phyloP scores from a whole-genome alignment of 2,888 invertebrate species.

The Platerodrilus igneus region DNA sequence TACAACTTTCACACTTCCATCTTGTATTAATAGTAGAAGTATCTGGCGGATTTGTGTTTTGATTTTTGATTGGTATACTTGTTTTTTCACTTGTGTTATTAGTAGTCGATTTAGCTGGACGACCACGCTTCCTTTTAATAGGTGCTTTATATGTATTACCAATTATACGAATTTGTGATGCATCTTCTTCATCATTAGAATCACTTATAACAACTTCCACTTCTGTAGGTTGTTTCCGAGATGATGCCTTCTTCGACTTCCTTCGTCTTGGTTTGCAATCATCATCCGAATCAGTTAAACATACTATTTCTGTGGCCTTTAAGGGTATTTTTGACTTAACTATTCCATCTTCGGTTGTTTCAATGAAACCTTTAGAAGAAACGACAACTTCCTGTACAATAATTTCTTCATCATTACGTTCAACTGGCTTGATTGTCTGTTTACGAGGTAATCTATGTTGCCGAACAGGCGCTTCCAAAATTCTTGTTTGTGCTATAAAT shows the following conservation, averaged over 20 bases:
- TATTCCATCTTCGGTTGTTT: conserved; percentile 32
- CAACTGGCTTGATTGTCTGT: conserved; percentile 45
- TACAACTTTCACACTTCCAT: conserved; percentile 39
- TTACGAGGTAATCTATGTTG: conserved; percentile 44
- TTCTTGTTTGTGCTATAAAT: conserved; percentile 42
- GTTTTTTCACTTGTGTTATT: not conserved
- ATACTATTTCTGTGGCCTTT: conserved; percentile 37
- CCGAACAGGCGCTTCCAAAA: conserved; percentile 42
- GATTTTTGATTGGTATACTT: too few relatives aligned
- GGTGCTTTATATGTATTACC: not conserved
- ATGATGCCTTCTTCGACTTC: conserved; percentile 20
- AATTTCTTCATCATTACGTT: conserved; percentile 43
- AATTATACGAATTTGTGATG: too few relatives aligned
- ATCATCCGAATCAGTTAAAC: conserved; percentile 43
- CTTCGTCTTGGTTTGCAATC: conserved; percentile 33
- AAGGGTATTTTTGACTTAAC: conserved; percentile 26
- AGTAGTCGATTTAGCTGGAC: not conserved
- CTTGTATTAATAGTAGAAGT: conserved; percentile 11
- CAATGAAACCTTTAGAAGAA: conserved; percentile 40
- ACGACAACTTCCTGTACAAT: conserved; percentile 45
- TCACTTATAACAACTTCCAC: conserved; percentile 33
- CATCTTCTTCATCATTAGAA: conserved; percentile 27
- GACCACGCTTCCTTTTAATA: conserved; percentile 4
- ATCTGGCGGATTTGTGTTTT: conserved; percentile 15
- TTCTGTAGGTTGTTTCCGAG: conserved; percentile 19